A percentile compares a stretch with the other conserved stretches of the same genome.
phyloP scores from a whole-genome alignment of 2,888 invertebrate genomes.

The Spodoptera exigua region DNA sequence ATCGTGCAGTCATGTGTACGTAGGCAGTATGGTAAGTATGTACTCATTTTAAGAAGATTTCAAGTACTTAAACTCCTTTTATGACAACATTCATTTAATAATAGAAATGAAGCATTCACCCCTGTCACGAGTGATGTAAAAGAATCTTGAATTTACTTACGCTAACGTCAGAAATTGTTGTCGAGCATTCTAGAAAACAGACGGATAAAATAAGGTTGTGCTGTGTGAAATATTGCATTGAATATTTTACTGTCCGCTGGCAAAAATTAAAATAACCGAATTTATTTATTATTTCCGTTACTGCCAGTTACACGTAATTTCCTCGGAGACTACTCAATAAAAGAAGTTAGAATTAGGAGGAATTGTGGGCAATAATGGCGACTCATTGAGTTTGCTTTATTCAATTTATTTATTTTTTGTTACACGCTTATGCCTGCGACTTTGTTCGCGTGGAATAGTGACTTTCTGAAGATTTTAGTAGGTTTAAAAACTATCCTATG shows the following conservation, averaged over 20 bases:
- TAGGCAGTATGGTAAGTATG: too few relatives aligned
- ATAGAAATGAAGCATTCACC: not conserved
- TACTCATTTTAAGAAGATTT: too few relatives aligned
- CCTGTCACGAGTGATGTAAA: not conserved
- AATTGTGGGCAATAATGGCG: conserved; percentile 11
- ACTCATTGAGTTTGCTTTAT: not conserved
- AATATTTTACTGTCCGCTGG: conserved; percentile 40
- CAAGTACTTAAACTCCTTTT: too few relatives aligned
- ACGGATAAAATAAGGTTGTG: not conserved
- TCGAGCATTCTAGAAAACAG: conserved; percentile 3
- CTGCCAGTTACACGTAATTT: conserved; percentile 34
- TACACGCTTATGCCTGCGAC: too few relatives aligned
- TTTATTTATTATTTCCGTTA: conserved; percentile 27
- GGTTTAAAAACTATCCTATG: too few relatives aligned
- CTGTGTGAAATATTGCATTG: conserved; percentile 30
- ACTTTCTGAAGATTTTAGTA: too few relatives aligned
- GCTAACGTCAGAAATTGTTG: not conserved
- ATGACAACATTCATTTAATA: not conserved
- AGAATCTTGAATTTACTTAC: not conserved
- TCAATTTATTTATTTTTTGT: not conserved
- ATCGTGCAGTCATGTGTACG: too few relatives aligned
- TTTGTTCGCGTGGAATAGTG: too few relatives aligned
- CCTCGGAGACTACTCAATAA: conserved; percentile 43
- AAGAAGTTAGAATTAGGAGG: conserved; percentile 19
- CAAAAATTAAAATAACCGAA: conserved; percentile 40